Evolutionary conservation across 2,113 vertebrate genomes (phyloP).

Genomic region (Planiliza haematocheilus): DNA sequence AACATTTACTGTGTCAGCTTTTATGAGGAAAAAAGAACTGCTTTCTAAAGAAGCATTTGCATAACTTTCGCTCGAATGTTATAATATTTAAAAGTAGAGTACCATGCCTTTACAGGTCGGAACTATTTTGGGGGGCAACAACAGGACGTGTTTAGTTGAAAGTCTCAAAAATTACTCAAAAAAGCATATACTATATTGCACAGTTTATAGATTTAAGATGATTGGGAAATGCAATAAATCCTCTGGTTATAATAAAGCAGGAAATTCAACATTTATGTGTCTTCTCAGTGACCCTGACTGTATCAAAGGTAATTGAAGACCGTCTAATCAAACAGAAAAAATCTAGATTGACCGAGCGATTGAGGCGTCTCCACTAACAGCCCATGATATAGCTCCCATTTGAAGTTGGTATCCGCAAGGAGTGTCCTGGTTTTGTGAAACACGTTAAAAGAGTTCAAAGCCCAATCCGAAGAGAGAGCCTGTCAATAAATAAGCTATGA

Average conservation of each 20-base stretch:
- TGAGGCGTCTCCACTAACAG: constrained; percentile 16
- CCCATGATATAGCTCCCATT: constrained; percentile 21
- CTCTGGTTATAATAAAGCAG: background rate
- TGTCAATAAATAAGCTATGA: constrained; percentile 56
- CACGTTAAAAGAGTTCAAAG: constrained; percentile 48
- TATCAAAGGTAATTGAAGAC: constrained; percentile 16
- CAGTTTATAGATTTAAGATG: background rate
- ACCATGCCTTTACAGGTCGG: too few relatives aligned
- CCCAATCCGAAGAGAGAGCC: constrained; percentile 37
- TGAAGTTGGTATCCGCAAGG: constrained; percentile 30
- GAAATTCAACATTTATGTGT: constrained; percentile 18
- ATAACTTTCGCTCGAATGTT: too few relatives aligned
- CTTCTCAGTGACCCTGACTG: constrained; percentile 7
- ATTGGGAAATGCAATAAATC: background rate
- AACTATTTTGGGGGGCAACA: too few relatives aligned
- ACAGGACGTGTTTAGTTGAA: too few relatives aligned
- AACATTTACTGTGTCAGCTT: background rate
- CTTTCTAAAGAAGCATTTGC: too few relatives aligned
- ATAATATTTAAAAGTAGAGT: background rate
- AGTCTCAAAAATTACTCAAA: too few relatives aligned
- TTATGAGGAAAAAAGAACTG: too few relatives aligned
- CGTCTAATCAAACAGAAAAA: background rate
- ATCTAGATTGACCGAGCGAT: constrained; percentile 7
- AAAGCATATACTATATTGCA: background rate
- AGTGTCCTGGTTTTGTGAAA: constrained; percentile 38